Conservation (phyloP, 2,888 invertebrate genomes). For the Halictus ligatus region DNA sequence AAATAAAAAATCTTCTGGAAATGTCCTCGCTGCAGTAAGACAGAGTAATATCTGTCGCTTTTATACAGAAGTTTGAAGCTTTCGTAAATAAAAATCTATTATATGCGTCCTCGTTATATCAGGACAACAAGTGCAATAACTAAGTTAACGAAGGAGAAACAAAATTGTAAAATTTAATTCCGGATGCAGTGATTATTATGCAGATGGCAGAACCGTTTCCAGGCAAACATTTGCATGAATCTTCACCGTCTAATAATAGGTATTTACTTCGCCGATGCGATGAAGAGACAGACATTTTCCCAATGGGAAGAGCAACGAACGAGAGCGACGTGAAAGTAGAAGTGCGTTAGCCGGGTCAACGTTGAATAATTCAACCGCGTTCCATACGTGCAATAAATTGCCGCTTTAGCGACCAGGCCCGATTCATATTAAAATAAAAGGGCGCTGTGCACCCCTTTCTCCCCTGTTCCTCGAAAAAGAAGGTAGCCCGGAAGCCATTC, state of each 20-base stretch:
- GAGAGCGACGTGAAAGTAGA: neutral
- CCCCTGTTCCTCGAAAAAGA: slow-evolving; percentile 22
- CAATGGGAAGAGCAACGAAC: no score
- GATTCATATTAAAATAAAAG: slow-evolving; percentile 22
- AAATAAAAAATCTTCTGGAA: neutral
- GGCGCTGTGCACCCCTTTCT: no score
- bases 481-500: slow-evolving; percentile 26
- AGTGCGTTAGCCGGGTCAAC: slow-evolving; percentile 1
- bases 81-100: no score
- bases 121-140: neutral
- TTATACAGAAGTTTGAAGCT: neutral
- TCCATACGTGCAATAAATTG: slow-evolving; percentile 22
- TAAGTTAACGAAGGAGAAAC: neutral
- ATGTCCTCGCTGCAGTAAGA: neutral
- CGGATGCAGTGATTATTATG: neutral
- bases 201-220: neutral
- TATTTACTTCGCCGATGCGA: neutral
- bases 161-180: neutral
- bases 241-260: neutral
- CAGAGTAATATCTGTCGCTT: no score
- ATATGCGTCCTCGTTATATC: no score
- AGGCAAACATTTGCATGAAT: neutral
- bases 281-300: neutral
- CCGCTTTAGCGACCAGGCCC: neutral
- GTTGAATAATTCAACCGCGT: slow-evolving; percentile 20